These are phyloP conservation scores for Paramisgurnus dabryanus DNA, from an alignment of 2,113 vertebrate species.

Conservation along the genomic window DNA sequence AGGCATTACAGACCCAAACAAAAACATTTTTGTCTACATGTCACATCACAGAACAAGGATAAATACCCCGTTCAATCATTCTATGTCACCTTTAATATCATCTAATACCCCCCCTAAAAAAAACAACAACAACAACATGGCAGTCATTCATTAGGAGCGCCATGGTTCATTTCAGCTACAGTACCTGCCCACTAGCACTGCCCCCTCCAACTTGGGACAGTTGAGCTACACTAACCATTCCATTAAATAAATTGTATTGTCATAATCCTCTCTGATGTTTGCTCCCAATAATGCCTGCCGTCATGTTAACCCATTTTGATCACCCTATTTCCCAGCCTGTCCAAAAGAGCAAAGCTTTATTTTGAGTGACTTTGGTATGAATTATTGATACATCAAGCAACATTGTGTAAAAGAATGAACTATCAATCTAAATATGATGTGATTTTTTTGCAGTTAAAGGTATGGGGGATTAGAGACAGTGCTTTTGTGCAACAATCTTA, in stretches of 20 bases:
- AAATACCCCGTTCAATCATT: too few species aligned
- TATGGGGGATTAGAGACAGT: too few species aligned
- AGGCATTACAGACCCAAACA: too few species aligned
- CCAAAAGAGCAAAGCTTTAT: conserved; percentile 45
- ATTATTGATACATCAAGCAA: not conserved
- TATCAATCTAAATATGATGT: conserved; percentile 3
- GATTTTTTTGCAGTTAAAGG: conserved; percentile 15
- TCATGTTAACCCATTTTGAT: conserved; percentile 78
- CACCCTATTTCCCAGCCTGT: conserved; percentile 70
- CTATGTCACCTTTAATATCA: too few species aligned
- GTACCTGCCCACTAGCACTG: conserved; percentile 29
- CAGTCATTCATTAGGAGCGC: too few species aligned
- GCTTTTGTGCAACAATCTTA: too few species aligned
- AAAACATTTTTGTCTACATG: too few species aligned
- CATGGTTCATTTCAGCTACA: conserved; percentile 39
- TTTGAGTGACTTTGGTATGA: not conserved
- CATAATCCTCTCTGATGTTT: conserved; percentile 77
- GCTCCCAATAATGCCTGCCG: conserved; percentile 73
- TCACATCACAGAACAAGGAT: too few species aligned
- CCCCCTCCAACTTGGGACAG: conserved; percentile 46
- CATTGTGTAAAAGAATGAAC: not conserved
- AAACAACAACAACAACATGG: too few species aligned
- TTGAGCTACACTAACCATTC: conserved; percentile 65
- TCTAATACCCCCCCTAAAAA: too few species aligned
- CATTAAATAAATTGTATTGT: conserved; percentile 81